A percentile compares a stretch with the other conserved stretches of the same genome.
These are phyloP conservation scores for Myotis findleyi DNA, from an alignment of 2,797 vertebrate species.

Conservation along the genomic window DNA sequence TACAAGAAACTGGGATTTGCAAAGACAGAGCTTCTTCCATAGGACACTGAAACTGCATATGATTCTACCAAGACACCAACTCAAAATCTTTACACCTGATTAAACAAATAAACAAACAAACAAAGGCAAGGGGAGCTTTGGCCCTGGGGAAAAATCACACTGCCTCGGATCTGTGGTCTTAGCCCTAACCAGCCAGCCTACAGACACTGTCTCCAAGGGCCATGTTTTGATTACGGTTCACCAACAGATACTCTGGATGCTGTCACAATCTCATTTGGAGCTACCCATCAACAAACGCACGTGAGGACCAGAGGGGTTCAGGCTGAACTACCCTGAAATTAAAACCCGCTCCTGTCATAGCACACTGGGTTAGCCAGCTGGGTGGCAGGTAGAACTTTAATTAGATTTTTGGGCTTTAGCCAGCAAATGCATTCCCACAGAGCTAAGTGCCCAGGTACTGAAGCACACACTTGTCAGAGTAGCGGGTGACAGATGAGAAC, in stretches of 20 bases:
- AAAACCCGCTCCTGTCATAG: slow-evolving; percentile 58
- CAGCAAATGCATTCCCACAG: slow-evolving; percentile 25
- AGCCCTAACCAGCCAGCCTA: background rate
- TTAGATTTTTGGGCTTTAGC: slow-evolving; percentile 62
- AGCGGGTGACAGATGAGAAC: background rate
- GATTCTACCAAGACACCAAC: background rate
- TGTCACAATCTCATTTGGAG: background rate
- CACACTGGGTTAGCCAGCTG: background rate
- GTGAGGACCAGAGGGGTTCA: background rate
- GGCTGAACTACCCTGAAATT: slow-evolving; percentile 48
- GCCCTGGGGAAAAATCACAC: background rate
- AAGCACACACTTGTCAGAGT: slow-evolving; percentile 43
- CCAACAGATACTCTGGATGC: background rate
- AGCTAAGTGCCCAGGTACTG: slow-evolving; percentile 51
- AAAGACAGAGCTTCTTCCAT: background rate
- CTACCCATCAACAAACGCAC: background rate
- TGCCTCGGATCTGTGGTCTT: background rate
- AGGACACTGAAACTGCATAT: background rate
- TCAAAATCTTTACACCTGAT: background rate
- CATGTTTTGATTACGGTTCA: background rate
- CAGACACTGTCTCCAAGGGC: background rate
- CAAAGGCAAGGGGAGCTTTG: background rate
- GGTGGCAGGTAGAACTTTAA: slow-evolving; percentile 61
- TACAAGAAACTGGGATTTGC: background rate
- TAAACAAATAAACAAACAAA: background rate